phyloP scores from a whole-genome alignment of 1,140 invertebrate genomes.

The Drosophila grimshawi region DNA sequence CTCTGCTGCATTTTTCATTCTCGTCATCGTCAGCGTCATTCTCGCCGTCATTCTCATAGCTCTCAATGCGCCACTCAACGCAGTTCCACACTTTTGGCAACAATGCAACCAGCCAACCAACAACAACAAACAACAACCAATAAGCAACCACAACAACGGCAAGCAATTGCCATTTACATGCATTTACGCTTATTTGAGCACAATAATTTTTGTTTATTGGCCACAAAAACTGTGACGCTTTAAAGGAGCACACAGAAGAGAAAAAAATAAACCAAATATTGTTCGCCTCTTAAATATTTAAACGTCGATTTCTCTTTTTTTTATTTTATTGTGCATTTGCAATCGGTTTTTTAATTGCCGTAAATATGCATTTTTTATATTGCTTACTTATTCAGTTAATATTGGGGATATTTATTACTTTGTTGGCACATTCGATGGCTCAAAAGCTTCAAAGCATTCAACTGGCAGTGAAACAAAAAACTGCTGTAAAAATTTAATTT shows the following conservation, averaged over 20 bases:
- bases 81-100: slow-evolving; percentile 66
- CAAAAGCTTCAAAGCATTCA: neutral
- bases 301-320: slow-evolving; percentile 20
- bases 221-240: slow-evolving; percentile 64
- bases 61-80: slow-evolving; percentile 38
- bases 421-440: slow-evolving; percentile 20
- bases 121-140: neutral
- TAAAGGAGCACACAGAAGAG: slow-evolving; percentile 24
- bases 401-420: slow-evolving; percentile 55
- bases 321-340: slow-evolving; percentile 31
- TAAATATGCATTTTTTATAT: slow-evolving; percentile 68
- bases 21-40: slow-evolving; percentile 29
- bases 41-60: slow-evolving; percentile 6
- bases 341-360: slow-evolving; percentile 72
- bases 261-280: slow-evolving; percentile 14
- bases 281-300: slow-evolving; percentile 67
- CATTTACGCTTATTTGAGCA: slow-evolving; percentile 80
- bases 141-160: neutral
- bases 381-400: slow-evolving; percentile 61
- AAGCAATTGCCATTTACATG: slow-evolving; percentile 54
- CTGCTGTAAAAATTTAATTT: slow-evolving; percentile 8
- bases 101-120: slow-evolving; percentile 52
- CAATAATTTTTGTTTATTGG: slow-evolving; percentile 80
- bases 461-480: neutral
- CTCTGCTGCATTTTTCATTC: slow-evolving; percentile 65